These are phyloP conservation scores for Caenorhabditis macrosperma DNA, from an alignment of 2,888 invertebrate genomes.

Conservation along the genomic window DNA sequence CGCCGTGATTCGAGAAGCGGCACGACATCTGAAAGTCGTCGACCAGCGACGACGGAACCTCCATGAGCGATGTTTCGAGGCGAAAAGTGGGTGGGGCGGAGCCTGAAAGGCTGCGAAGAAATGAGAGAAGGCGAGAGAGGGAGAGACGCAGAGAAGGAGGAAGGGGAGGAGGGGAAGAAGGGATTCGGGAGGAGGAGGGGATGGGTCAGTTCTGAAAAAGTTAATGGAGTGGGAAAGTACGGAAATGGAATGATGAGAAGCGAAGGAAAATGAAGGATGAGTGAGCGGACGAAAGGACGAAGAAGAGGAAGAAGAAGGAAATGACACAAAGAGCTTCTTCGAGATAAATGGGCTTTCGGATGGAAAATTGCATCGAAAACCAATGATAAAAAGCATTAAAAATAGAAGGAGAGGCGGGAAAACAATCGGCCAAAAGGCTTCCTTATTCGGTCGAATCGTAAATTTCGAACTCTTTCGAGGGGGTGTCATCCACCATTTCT, in stretches of 20 bases:
- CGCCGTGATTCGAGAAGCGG: constrained; percentile 58
- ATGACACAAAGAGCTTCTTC: no score
- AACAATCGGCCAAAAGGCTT: no score
- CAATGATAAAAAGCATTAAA: no score
- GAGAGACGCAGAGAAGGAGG: constrained; percentile 29
- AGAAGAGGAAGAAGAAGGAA: no score
- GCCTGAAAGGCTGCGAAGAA: neutral
- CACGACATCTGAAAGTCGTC: constrained; percentile 61
- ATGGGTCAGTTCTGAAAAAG: constrained; percentile 29
- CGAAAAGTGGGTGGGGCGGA: constrained; percentile 21
- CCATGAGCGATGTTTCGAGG: constrained; percentile 22
- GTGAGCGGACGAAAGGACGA: neutral
- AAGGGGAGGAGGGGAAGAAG: constrained; percentile 1
- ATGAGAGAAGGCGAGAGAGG: constrained; percentile 1
- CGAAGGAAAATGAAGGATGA: constrained; percentile 5
- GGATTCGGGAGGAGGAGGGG: constrained; percentile 10
- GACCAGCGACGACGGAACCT: constrained; percentile 4
- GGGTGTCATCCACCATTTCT: no score
- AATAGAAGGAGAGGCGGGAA: no score
- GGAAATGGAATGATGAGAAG: neutral
- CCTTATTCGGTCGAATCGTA: no score
- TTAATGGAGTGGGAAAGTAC: constrained; percentile 35
- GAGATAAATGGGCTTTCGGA: no score
- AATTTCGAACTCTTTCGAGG: no score
- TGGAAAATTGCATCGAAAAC: no score